phyloP scores from a whole-genome alignment of 2,113 vertebrate species.

The Dascyllus trimaculatus region DNA sequence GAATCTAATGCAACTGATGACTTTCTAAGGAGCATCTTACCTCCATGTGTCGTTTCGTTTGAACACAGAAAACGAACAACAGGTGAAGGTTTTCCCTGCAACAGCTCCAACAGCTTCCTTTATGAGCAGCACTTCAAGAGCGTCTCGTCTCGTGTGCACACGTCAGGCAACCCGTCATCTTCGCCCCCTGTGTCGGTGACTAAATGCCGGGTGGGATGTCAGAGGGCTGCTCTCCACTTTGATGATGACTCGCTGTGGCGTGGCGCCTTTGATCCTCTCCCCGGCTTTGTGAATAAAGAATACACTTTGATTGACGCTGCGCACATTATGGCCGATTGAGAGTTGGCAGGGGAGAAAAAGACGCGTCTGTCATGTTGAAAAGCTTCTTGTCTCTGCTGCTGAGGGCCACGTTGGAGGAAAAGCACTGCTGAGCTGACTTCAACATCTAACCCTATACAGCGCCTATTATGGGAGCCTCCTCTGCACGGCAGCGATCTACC shows the following conservation, averaged over 20 bases:
- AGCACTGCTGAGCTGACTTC: slow-evolving; percentile 58
- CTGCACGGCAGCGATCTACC: slow-evolving; percentile 37
- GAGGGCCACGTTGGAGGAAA: slow-evolving; percentile 59
- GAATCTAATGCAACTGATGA: no score
- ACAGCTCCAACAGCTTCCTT: not conserved
- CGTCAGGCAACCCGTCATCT: slow-evolving; percentile 24
- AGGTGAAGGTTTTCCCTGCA: not conserved
- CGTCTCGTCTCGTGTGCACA: not conserved
- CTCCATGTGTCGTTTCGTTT: not conserved
- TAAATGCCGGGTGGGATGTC: slow-evolving; percentile 68
- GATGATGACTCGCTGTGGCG: slow-evolving; percentile 71
- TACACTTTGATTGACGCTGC: slow-evolving; percentile 74
- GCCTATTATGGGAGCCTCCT: slow-evolving; percentile 31
- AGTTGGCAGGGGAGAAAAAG: slow-evolving; percentile 71
- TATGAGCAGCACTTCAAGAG: not conserved
- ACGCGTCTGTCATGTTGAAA: slow-evolving; percentile 69
- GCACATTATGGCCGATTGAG: slow-evolving; percentile 69
- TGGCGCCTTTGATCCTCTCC: slow-evolving; percentile 72
- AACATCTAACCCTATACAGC: slow-evolving; percentile 54
- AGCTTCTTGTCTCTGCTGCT: slow-evolving; percentile 51
- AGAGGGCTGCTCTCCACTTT: slow-evolving; percentile 62
- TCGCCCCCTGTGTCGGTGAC: slow-evolving; percentile 49
- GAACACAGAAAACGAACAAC: not conserved
- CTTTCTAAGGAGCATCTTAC: no score
- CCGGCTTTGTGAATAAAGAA: slow-evolving; percentile 78